A percentile compares a stretch with the other conserved stretches of the same genome.
phyloP scores from a whole-genome alignment of 2,113 vertebrate genomes.

The Leucosticte australis region DNA sequence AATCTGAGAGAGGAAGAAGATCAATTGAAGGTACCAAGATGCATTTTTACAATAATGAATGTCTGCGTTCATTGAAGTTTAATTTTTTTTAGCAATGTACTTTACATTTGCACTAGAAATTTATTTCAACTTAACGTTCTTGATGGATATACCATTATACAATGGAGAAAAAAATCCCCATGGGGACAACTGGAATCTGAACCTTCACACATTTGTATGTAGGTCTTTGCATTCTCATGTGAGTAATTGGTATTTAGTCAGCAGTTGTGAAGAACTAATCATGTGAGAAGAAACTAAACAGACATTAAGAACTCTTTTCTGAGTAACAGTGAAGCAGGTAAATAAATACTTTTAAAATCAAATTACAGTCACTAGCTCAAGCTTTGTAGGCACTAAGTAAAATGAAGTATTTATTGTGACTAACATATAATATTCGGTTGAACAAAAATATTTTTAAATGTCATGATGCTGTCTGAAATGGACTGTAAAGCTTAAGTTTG shows the following conservation, averaged over 20 bases:
- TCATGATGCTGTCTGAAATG: neutral
- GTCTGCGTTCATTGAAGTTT: neutral
- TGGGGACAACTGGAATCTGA: neutral
- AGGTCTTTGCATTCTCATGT: neutral
- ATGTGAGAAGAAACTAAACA: neutral
- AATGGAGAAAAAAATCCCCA: neutral
- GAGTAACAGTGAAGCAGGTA: neutral
- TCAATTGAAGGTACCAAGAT: neutral
- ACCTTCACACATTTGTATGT: neutral
- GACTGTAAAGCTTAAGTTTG: neutral
- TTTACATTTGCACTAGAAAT: neutral
- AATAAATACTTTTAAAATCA: neutral
- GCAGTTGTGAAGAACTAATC: neutral
- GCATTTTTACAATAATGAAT: neutral
- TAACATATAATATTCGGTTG: neutral
- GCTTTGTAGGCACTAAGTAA: neutral
- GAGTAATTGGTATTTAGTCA: neutral
- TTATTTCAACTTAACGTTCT: neutral
- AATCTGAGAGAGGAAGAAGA: neutral
- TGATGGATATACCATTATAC: neutral
- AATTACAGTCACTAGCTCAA: neutral
- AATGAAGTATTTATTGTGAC: neutral
- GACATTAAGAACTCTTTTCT: neutral
- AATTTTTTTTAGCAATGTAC: neutral
- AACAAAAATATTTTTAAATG: neutral